Evolutionary conservation across 2,797 vertebrate genomes (phyloP), one percentile per base, ranked within the genome.

Genomic region (Poeciliopsis presidionis): DNA sequence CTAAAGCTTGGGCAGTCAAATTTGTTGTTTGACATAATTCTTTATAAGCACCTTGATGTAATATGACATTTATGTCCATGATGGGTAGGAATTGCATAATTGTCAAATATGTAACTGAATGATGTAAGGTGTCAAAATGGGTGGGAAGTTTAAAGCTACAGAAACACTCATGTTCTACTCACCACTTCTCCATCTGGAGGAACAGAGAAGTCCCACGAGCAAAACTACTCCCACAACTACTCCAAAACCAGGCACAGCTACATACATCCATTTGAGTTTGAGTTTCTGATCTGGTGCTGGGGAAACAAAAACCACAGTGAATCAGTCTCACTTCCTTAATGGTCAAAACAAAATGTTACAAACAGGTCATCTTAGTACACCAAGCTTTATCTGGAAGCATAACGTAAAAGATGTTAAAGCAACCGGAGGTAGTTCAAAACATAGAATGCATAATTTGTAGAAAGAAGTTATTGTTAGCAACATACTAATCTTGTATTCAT

Each of bases 131-230:
- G 7, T 39, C 33, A 20, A 65, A 65, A 22, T 41, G 63, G 2
- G 36, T 41, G 18, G 63, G 36, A 65, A 65, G 33, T 22, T 22
- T 22, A 39, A 39, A 22, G 33, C 7, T 11, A n/a, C 6, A 43
- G 25, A 39, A 18, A 39, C 22, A 16, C 22, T 18, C 36, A 45
- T 25, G 12, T 39, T 20, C 0, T 41, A n/a, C 75, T 77, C 69
- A 77, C 75, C 65, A 41, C 33, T 41, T 69, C 75, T 53, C 51
- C 65, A 25, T 77, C 61, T 69, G 36, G 36, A 55, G 36, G 47
- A 55, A 69, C 75, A 70, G 75, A 77, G 75, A 70, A 77, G 63
- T 30, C 25, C 25, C 14, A 18, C 75, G 28, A 77, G 47, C 30
- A 77, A 69, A n/a, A 45, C 18, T 1, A 53, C 13, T 39, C 75